Conservation (phyloP, 2,797 vertebrate species). For the Rhincodon typus region DNA sequence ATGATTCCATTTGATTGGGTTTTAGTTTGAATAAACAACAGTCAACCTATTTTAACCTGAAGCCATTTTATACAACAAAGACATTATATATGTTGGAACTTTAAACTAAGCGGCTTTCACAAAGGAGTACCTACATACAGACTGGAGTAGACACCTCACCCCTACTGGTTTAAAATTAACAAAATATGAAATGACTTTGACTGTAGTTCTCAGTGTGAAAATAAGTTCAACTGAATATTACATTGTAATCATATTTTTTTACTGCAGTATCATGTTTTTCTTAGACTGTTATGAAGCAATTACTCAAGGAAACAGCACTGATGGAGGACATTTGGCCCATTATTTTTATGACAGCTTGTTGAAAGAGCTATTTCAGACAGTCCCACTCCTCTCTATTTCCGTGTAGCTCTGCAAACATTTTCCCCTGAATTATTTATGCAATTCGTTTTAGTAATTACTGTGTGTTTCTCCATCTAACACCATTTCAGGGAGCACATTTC, state of each 20-base stretch:
- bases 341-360: neutral
- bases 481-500: too few relatives aligned
- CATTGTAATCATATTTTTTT: neutral
- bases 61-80: neutral
- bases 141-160: neutral
- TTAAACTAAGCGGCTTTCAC: neutral
- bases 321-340: neutral
- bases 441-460: neutral
- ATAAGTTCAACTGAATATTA: neutral
- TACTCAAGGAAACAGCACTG: neutral
- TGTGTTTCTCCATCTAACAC: neutral
- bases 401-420: neutral
- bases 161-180: neutral
- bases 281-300: neutral
- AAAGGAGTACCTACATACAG: neutral
- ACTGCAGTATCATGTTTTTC: neutral
- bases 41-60: neutral
- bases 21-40: neutral
- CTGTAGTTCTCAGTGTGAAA: neutral
- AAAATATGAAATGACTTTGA: neutral
- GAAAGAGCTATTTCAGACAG: neutral
- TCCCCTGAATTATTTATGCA: neutral
- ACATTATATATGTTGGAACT: neutral
- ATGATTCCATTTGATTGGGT: neutral
- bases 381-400: neutral